Conservation (phyloP, 2,888 invertebrate genomes). For the Aphrophora alni region DNA sequence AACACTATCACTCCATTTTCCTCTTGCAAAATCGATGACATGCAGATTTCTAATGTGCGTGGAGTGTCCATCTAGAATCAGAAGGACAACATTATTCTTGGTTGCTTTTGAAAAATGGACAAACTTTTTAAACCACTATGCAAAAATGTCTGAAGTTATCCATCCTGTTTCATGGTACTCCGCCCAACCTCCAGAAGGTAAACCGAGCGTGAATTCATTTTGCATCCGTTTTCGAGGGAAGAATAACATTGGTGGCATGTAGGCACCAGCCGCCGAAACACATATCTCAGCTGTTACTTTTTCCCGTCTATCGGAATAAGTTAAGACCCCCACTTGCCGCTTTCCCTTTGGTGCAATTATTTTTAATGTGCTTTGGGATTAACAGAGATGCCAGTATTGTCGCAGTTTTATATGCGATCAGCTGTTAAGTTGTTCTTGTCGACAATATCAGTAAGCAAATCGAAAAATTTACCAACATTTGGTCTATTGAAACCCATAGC, state of each 20-base stretch:
- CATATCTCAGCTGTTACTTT: slow-evolving; percentile 49
- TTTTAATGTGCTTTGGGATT: slow-evolving; percentile 47
- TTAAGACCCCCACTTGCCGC: slow-evolving; percentile 41
- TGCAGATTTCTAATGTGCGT: too few species aligned
- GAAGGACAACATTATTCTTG: too few species aligned
- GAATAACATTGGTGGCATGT: slow-evolving; percentile 52
- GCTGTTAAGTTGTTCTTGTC: slow-evolving; percentile 47
- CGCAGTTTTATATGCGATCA: slow-evolving; percentile 50
- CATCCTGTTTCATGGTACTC: too few species aligned
- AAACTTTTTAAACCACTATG: too few species aligned
- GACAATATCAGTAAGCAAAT: slow-evolving; percentile 10
- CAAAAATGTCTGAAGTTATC: too few species aligned
- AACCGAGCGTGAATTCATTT: too few species aligned
- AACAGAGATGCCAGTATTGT: slow-evolving; percentile 50
- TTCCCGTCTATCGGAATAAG: slow-evolving; percentile 48
- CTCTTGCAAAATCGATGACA: too few species aligned
- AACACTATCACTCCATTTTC: too few species aligned
- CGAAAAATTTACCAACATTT: slow-evolving; percentile 39
- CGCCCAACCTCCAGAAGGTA: too few species aligned
- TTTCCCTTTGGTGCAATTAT: slow-evolving; percentile 45
- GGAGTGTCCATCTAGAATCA: too few species aligned
- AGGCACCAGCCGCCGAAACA: slow-evolving; percentile 44
- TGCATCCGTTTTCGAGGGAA: too few species aligned
- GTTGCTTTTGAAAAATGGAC: too few species aligned
- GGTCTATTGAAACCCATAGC: slow-evolving; percentile 54